Conservation (phyloP, 2,797 vertebrate species). For the Anabacerthia variegaticeps region DNA sequence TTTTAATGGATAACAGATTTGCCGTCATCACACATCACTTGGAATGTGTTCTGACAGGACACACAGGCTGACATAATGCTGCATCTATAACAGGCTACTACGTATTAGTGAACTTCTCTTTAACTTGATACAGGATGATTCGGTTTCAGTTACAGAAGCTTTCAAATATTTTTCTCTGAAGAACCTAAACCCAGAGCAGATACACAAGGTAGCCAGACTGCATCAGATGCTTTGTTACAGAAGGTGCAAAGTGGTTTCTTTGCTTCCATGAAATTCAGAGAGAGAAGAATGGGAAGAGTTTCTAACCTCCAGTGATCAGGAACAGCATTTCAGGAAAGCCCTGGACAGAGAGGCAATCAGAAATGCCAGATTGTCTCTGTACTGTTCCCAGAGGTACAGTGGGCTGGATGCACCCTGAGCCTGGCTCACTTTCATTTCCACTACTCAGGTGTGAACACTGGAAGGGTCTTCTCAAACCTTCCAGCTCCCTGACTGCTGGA, state of each 20-base stretch:
- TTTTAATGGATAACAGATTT: slow-evolving; percentile 59
- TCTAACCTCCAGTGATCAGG: not conserved
- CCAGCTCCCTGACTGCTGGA: not conserved
- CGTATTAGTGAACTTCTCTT: not conserved
- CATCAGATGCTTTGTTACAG: not conserved
- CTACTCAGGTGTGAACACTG: not conserved
- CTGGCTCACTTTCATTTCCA: not conserved
- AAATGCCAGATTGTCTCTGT: not conserved
- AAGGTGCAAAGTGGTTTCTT: not conserved
- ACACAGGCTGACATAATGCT: not conserved
- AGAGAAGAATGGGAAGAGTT: not conserved
- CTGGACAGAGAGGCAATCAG: not conserved
- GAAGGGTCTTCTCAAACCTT: not conserved
- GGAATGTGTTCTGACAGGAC: slow-evolving; percentile 41
- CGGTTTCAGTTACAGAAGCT: not conserved
- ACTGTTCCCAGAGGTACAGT: not conserved
- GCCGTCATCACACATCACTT: slow-evolving; percentile 23
- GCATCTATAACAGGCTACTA: not conserved
- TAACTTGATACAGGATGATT: not conserved
- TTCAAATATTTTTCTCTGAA: not conserved
- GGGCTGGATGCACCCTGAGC: not conserved
- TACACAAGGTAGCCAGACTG: not conserved
- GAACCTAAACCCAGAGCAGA: not conserved
- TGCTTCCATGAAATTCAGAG: not conserved
- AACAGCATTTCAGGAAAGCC: not conserved